Conservation (phyloP, 2,113 vertebrate genomes). For the Sphaerodactylus townsendi region DNA sequence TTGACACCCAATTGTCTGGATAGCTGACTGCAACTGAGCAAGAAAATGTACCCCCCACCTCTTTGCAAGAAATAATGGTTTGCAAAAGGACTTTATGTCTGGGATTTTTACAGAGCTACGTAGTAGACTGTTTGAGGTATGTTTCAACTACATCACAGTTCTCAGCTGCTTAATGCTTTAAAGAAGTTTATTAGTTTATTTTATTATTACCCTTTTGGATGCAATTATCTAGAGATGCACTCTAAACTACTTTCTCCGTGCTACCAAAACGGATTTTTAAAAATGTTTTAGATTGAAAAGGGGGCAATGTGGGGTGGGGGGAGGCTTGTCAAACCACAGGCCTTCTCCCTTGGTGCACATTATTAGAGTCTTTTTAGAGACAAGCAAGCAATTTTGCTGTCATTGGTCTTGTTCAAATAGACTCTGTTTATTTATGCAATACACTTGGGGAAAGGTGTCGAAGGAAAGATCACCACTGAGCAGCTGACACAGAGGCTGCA, state of each 20-base stretch:
- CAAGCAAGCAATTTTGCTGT: slow-evolving; percentile 94
- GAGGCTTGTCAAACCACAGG: slow-evolving; percentile 82
- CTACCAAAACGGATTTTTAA: slow-evolving; percentile 64
- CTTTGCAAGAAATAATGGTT: background rate
- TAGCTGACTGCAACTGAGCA: background rate
- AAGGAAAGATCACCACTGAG: slow-evolving; percentile 81
- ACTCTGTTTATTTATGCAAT: slow-evolving; percentile 87
- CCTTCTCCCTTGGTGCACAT: slow-evolving; percentile 89
- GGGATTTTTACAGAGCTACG: slow-evolving; percentile 23
- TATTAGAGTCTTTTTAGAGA: slow-evolving; percentile 95
- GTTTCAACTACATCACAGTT: slow-evolving; percentile 55
- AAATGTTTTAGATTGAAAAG: slow-evolving; percentile 78
- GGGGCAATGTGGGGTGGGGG: slow-evolving; percentile 69
- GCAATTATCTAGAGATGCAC: slow-evolving; percentile 72
- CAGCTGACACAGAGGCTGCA: slow-evolving; percentile 78
- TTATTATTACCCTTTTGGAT: slow-evolving; percentile 76
- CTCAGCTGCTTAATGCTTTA: slow-evolving; percentile 72
- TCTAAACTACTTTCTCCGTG: slow-evolving; percentile 64
- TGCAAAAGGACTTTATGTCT: background rate
- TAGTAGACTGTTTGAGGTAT: slow-evolving; percentile 28
- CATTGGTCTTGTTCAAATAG: slow-evolving; percentile 93
- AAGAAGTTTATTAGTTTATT: slow-evolving; percentile 80
- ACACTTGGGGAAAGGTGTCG: slow-evolving; percentile 85
- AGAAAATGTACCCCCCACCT: background rate
- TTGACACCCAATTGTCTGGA: background rate